phyloP scores from a whole-genome alignment of 2,888 invertebrate species.

The Cloeon dipterum region DNA sequence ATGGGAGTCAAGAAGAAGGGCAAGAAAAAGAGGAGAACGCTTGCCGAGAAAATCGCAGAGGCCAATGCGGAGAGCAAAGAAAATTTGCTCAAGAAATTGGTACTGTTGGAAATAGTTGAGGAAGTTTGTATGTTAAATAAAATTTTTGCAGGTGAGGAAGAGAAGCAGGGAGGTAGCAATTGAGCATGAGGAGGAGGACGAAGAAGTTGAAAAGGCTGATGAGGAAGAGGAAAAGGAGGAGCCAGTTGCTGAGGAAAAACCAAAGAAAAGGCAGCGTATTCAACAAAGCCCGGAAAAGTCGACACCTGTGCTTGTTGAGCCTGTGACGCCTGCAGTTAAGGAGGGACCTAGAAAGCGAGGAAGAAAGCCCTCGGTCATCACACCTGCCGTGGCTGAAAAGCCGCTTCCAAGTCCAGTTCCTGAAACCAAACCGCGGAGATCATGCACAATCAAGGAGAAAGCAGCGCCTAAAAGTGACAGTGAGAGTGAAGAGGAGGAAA shows the following conservation, averaged over 20 bases:
- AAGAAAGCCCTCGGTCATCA: too few species aligned
- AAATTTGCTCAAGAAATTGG: not conserved
- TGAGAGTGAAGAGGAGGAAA: slow-evolving; percentile 3
- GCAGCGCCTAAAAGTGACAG: too few species aligned
- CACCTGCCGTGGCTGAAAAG: too few species aligned
- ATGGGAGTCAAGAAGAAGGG: slow-evolving; percentile 1
- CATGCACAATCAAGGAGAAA: not conserved
- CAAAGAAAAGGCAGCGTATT: slow-evolving; percentile 5
- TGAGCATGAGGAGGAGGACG: slow-evolving; percentile 24
- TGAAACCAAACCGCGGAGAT: slow-evolving; percentile 1
- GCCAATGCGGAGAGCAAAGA: slow-evolving; percentile 14
- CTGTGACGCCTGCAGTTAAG: not conserved
- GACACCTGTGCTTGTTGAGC: too few species aligned
- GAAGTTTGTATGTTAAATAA: too few species aligned
- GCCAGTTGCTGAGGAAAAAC: slow-evolving; percentile 23
- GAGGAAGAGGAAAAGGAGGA: slow-evolving; percentile 18
- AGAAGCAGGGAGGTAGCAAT: slow-evolving; percentile 9
- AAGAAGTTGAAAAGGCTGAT: slow-evolving; percentile 18
- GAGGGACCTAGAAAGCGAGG: not conserved
- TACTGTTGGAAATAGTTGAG: too few species aligned
- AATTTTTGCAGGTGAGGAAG: too few species aligned
- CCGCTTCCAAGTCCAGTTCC: too few species aligned
- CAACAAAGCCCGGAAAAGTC: not conserved
- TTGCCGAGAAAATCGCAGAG: slow-evolving; percentile 1
- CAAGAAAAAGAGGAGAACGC: not conserved